Percentiles rank a stretch among this genome's conserved stretches.
Evolutionary conservation across 1,140 invertebrate genomes (phyloP).

Genomic region (Pantala flavescens): DNA sequence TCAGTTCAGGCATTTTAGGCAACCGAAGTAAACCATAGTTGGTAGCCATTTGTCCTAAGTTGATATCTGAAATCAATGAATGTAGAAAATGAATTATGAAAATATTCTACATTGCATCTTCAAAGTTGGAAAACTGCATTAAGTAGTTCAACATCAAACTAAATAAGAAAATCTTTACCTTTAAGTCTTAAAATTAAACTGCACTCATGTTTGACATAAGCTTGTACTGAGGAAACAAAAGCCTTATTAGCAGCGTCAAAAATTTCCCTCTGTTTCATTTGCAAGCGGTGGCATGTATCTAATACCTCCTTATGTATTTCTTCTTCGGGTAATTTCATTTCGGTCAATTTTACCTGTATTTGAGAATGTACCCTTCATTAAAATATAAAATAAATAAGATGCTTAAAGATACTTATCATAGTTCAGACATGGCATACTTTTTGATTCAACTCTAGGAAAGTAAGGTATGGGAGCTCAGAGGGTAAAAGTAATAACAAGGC

Average conservation of each 20-base stretch:
- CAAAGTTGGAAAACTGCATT: no score
- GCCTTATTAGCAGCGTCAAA: constrained; percentile 84
- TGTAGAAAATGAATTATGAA: no score
- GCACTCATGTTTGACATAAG: constrained; percentile 94
- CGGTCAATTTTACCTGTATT: not conserved
- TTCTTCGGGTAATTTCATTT: not conserved
- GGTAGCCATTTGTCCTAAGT: constrained; percentile 73
- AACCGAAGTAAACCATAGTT: constrained; percentile 82
- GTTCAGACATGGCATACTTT: constrained; percentile 43
- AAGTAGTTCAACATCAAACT: no score
- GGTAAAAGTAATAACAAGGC: constrained; percentile 78
- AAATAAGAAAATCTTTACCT: constrained; percentile 31
- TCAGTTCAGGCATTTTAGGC: constrained; percentile 92
- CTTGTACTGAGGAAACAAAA: constrained; percentile 90
- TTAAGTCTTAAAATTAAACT: constrained; percentile 78
- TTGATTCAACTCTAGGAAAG: constrained; percentile 88
- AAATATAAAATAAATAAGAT: not conserved
- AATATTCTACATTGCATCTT: no score
- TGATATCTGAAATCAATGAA: constrained; percentile 50
- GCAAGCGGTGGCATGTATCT: constrained; percentile 47
- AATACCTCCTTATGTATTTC: constrained; percentile 12
- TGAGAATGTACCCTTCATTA: not conserved
- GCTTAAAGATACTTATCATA: not conserved
- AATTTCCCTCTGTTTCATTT: constrained; percentile 57
- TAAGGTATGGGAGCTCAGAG: constrained; percentile 79